Evolutionary conservation across 2,888 invertebrate species (phyloP).

Genomic region (Microdon myrmicae): DNA sequence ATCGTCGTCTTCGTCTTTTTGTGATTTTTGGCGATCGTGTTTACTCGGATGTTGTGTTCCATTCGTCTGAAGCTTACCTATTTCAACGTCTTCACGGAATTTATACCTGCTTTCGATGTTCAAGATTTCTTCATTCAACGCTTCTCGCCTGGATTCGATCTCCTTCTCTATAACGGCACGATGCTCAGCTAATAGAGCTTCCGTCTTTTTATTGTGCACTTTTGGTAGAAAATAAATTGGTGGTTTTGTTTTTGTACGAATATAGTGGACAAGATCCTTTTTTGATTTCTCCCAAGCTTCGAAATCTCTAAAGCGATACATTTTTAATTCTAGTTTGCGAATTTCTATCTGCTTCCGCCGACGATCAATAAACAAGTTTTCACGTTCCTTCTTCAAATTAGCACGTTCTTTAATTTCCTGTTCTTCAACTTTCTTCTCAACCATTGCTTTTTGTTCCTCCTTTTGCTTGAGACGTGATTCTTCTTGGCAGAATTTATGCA

Average conservation of each 20-base stretch:
- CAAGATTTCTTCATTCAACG: slow-evolving; percentile 73
- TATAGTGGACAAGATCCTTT: slow-evolving; percentile 80
- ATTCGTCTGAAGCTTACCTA: slow-evolving; percentile 25
- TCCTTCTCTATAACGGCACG: slow-evolving; percentile 74
- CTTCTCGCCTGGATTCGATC: slow-evolving; percentile 73
- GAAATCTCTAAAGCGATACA: slow-evolving; percentile 87
- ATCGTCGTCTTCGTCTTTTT: slow-evolving; percentile 24
- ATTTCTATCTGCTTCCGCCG: slow-evolving; percentile 91
- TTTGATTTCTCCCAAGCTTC: slow-evolving; percentile 88
- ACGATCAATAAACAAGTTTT: slow-evolving; percentile 84
- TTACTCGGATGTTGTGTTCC: slow-evolving; percentile 16
- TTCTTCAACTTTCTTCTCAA: slow-evolving; percentile 94
- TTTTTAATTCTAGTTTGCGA: slow-evolving; percentile 87
- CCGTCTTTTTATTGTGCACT: slow-evolving; percentile 76
- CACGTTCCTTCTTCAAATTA: slow-evolving; percentile 82
- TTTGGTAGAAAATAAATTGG: slow-evolving; percentile 89
- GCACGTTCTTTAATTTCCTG: slow-evolving; percentile 89
- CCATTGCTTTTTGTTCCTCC: slow-evolving; percentile 80
- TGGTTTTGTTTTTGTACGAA: slow-evolving; percentile 88
- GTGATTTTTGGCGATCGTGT: slow-evolving; percentile 39
- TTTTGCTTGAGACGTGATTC: slow-evolving; percentile 89
- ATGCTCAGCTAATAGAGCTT: slow-evolving; percentile 74
- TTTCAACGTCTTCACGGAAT: slow-evolving; percentile 54
- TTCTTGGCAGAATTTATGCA: slow-evolving; percentile 95
- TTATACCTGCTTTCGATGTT: slow-evolving; percentile 70